These are phyloP conservation scores for Luscinia luscinia DNA, from an alignment of 2,797 vertebrate genomes.

Conservation along the genomic window DNA sequence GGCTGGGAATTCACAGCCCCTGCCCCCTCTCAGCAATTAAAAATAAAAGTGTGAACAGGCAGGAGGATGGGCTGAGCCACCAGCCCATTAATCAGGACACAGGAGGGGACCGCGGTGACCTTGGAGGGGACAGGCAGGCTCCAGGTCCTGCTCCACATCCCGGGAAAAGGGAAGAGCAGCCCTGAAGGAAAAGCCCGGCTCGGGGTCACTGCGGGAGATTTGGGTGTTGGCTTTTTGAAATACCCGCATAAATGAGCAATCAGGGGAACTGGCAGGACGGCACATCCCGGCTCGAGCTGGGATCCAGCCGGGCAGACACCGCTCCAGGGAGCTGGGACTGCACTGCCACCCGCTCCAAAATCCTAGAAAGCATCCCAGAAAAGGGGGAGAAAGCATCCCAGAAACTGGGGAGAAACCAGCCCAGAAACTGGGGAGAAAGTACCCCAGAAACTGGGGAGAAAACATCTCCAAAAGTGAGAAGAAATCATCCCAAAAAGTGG, in stretches of 20 bases:
- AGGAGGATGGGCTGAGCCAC: not conserved
- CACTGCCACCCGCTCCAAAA: rapidly evolving
- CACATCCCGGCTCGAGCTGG: not conserved
- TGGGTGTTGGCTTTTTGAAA: not conserved
- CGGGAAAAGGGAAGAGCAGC: not conserved
- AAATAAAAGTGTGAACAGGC: constrained; percentile 65
- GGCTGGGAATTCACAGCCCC: constrained; percentile 35
- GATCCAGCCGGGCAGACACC: not conserved
- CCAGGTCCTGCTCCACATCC: not conserved
- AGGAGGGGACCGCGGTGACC: constrained; percentile 12
- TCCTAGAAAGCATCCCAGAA: rapidly evolving
- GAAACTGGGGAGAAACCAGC: not conserved
- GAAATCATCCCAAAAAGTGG: no score
- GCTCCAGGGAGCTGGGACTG: rapidly evolving
- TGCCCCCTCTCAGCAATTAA: constrained; percentile 24
- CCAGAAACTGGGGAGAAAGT: no score
- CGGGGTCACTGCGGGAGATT: not conserved
- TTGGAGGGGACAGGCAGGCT: not conserved
- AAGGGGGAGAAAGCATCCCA: rapidly evolving
- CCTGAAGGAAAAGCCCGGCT: not conserved
- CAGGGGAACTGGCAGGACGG: not conserved
- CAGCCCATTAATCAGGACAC: not conserved
- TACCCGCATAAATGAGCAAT: not conserved
- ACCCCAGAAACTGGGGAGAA: no score
- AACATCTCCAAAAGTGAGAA: no score